These are phyloP conservation scores for Lipophrys pholis DNA, from an alignment of 2,113 vertebrate genomes.

Conservation along the genomic window DNA sequence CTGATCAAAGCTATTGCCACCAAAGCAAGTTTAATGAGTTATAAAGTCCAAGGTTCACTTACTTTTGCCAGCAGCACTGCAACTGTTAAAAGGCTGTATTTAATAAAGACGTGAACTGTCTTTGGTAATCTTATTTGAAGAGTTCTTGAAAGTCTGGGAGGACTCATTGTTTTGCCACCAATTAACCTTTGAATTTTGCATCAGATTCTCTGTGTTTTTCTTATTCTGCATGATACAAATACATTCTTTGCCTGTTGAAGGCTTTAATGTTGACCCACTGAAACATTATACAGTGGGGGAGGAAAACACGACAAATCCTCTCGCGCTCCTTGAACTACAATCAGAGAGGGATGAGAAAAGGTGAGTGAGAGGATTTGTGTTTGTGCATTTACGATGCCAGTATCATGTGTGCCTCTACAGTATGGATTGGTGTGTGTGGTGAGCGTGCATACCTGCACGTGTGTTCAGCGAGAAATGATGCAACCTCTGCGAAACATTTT, in stretches of 20 bases:
- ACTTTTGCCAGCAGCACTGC: too few relatives aligned
- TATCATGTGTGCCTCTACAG: constrained; percentile 4
- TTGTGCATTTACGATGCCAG: constrained; percentile 15
- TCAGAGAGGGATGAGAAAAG: constrained; percentile 9
- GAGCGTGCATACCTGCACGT: background rate
- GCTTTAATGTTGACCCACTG: background rate
- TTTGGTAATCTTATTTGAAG: too few relatives aligned
- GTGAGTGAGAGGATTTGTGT: constrained; percentile 1
- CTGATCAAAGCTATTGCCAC: too few relatives aligned
- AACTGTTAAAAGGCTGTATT: too few relatives aligned
- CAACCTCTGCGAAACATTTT: constrained; percentile 69
- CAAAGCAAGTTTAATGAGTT: too few relatives aligned
- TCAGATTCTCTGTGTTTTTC: too few relatives aligned
- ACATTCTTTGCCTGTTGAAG: background rate
- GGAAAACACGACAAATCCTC: constrained; percentile 9
- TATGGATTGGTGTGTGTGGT: background rate
- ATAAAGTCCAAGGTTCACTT: too few relatives aligned
- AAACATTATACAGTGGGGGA: constrained; percentile 7
- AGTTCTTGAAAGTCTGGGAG: too few relatives aligned
- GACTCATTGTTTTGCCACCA: too few relatives aligned
- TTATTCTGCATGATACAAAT: too few relatives aligned
- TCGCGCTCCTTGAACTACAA: constrained; percentile 20
- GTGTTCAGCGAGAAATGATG: constrained; percentile 58
- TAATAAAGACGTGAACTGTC: too few relatives aligned
- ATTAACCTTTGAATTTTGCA: too few relatives aligned